Conservation (phyloP, 1,140 invertebrate genomes). For the Drosophila bocqueti region DNA sequence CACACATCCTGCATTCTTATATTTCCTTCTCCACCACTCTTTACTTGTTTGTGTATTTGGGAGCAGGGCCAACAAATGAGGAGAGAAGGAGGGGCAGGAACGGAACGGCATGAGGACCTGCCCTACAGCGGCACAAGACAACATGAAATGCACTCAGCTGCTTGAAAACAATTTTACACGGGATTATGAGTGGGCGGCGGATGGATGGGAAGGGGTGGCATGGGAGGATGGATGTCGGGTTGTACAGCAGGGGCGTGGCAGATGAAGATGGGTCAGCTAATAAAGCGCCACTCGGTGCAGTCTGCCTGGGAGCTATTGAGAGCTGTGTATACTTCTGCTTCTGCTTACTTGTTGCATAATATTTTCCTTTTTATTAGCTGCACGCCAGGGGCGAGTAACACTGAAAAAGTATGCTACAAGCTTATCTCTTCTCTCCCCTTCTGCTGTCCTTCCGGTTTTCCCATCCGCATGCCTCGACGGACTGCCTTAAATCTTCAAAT, state of each 20-base stretch:
- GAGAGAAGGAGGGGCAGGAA: background rate
- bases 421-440: background rate
- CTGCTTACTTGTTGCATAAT: slow-evolving; percentile 81
- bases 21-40: background rate
- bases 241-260: slow-evolving; percentile 4
- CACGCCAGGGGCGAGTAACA: slow-evolving; percentile 34
- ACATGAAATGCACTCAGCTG: slow-evolving; percentile 68
- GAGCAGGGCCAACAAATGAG: slow-evolving; percentile 41
- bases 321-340: slow-evolving; percentile 33
- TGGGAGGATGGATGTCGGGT: background rate
- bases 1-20: slow-evolving; percentile 49
- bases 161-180: slow-evolving; percentile 75
- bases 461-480: background rate
- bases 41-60: slow-evolving; percentile 23
- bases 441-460: background rate
- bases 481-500: slow-evolving; percentile 62
- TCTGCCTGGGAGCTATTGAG: slow-evolving; percentile 55
- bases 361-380: slow-evolving; percentile 78
- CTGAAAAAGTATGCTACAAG: slow-evolving; percentile 48
- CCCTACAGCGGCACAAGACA: slow-evolving; percentile 42
- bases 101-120: slow-evolving; percentile 20
- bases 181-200: slow-evolving; percentile 63
- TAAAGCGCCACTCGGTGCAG: slow-evolving; percentile 64
- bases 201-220: background rate
- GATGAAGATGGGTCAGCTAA: slow-evolving; percentile 63